Evolutionary conservation across 2,797 vertebrate species (phyloP), one percentile per base, ranked within the genome.

Genomic region (Malacoctenus gilli): DNA sequence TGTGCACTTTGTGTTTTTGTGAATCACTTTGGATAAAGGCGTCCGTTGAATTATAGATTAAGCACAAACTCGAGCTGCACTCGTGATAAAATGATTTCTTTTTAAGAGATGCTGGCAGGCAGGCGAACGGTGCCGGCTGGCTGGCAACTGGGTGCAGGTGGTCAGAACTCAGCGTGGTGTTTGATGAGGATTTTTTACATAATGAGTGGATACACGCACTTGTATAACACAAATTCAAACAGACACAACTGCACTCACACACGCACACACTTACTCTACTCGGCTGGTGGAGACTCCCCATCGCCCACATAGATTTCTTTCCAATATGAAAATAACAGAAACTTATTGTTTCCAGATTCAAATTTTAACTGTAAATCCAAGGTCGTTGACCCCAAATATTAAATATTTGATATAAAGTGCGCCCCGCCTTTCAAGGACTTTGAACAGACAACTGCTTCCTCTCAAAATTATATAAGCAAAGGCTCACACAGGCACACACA

Each of bases 21-120:
- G 65, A 82, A 69, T 81, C 64, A 67, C 59, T 80, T 70, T 61
- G 56, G 59, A 76, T 77, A 52, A 82, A 85, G 79, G 78, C 5
- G 11, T 30, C 21, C 6, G 47, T 48, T 80, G 56, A 82, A 82
- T 84, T 84, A 87, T 76, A 82, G 68, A 83, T 80, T 72, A 68
- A 67, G 55, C 43, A 57, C 43, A 69, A 59, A 72, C 25, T 58
- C 57, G 60, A 78, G 72, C 51, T 74, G 68, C 70, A 62, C 53
- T 80, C 61, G 41, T 69, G 75, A 61, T 70, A 52, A 72, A 81
- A 82, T 79, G 11, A 57, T 82, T 82, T 75, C 19, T 81, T 70
- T 88, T 60, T 46, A 64, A 68, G 58, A 79, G 58, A 40, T 4
- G 28, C 56, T 74, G 73, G 75, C 76, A 64, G 49, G 56, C 28